A percentile compares a stretch with the other conserved stretches of the same genome.
These are phyloP conservation scores for Poeciliopsis gracilis DNA, from an alignment of 2,797 vertebrate species.

Conservation along the genomic window DNA sequence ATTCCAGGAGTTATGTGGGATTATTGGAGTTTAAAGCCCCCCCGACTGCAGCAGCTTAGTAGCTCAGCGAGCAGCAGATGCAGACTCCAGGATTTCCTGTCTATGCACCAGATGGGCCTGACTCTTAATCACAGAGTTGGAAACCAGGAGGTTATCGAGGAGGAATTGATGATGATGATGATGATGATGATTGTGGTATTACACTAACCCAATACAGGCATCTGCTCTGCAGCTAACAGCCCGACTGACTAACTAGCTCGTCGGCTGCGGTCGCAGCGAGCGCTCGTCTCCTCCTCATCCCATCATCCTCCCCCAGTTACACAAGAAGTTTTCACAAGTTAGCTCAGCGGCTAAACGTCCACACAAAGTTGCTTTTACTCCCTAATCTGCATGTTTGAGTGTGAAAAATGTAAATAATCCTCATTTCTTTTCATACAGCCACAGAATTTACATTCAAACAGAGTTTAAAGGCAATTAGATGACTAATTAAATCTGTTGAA, in stretches of 20 bases:
- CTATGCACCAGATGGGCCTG: slow-evolving; percentile 81
- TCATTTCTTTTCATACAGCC: neutral
- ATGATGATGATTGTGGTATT: slow-evolving; percentile 78
- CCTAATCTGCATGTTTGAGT: neutral
- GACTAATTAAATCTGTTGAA: neutral
- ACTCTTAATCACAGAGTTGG: slow-evolving; percentile 81
- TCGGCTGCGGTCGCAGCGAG: slow-evolving; percentile 67
- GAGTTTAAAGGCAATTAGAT: neutral
- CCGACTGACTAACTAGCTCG: slow-evolving; percentile 52
- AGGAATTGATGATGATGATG: slow-evolving; percentile 79
- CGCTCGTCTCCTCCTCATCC: slow-evolving; percentile 66
- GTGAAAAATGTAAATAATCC: neutral
- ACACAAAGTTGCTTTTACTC: neutral
- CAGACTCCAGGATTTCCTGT: slow-evolving; percentile 81
- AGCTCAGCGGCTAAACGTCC: slow-evolving; percentile 32
- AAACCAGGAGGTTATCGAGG: slow-evolving; percentile 80
- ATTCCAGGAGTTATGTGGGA: slow-evolving; percentile 79
- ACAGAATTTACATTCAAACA: neutral
- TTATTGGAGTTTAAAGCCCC: slow-evolving; percentile 70
- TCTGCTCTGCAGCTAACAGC: slow-evolving; percentile 73
- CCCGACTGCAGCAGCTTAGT: slow-evolving; percentile 73
- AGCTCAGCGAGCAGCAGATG: slow-evolving; percentile 78
- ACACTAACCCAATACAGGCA: slow-evolving; percentile 77
- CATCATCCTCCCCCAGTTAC: slow-evolving; percentile 46
- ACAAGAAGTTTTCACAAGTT: slow-evolving; percentile 65